Base-by-base conservation (phyloP, 2,888 invertebrate species). In the Volucella bombylans region DNA sequence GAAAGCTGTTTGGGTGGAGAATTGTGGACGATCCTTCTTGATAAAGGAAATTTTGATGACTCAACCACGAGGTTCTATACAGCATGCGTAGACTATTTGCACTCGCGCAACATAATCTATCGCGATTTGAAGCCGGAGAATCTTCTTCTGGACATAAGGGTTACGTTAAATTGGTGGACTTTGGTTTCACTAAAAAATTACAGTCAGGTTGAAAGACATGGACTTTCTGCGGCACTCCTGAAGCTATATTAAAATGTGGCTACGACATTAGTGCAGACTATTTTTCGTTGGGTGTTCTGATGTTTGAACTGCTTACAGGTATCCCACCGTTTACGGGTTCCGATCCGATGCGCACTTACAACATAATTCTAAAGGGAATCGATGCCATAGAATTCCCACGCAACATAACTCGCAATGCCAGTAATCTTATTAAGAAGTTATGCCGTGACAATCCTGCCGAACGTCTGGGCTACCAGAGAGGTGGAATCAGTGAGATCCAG, bases 301-400 rank as follows among this genome's bases (percentile, higher is more conserved):
- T 99, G 98, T 99, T 97, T 91, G 99, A 99, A 92, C 93, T 99
- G 52, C 93, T 99, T 18, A 99, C 99, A 71, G 92, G 92, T 52
- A 95, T 96, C 10, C 97, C 99, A 62, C 97, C 99, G 39, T 97
- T 99, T 93, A 97, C 97, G 57, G 98, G 98, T 41, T 95, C 97
- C 0, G 99, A 99, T 92, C 99, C 99, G 0, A 99, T 99, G 99
- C 97, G 98, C 92, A 99, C 99, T 0, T 99, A 99, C 93, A 99
- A 99, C 91, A 97, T 99, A 88, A 99, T 99, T 89, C 93, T 99
- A 87, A 99, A 98, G 92, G 99, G 99, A 82, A 99, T 99, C 82
- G 99, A 99, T 91, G 97, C 98, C 62, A 97, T 99, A 87, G 99
- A 99, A 91, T 99, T 99, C 93, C 99, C 99, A 9, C 94, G 98